Conservation (phyloP, 2,113 vertebrate genomes). For the Periophthalmus modestus region DNA sequence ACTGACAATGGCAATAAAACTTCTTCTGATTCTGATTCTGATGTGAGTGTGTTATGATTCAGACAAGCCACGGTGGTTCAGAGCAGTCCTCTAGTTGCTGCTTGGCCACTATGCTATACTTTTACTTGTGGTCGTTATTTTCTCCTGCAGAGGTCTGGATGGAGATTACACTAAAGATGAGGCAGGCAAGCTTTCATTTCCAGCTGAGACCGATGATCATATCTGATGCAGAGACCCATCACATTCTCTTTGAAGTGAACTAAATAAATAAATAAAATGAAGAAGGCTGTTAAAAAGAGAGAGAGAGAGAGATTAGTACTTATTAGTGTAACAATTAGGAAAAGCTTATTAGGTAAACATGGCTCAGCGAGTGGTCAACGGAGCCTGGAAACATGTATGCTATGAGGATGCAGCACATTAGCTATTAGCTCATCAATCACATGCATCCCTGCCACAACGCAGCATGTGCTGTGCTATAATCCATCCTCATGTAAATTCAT, state of each 20-base stretch:
- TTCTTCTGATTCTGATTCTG: no score
- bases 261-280: background rate
- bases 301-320: background rate
- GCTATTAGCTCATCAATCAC: constrained; percentile 45
- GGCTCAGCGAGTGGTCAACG: constrained; percentile 15
- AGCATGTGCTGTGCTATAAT: constrained; percentile 6
- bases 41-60: constrained; percentile 42
- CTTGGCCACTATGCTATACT: constrained; percentile 22
- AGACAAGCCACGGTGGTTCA: constrained; percentile 27
- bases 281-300: background rate
- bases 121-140: constrained; percentile 9
- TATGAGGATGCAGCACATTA: constrained; percentile 25
- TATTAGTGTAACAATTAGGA: background rate
- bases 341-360: constrained; percentile 4
- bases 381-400: constrained; percentile 39
- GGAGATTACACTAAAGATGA: constrained; percentile 36
- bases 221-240: background rate
- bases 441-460: constrained; percentile 8
- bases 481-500: constrained; percentile 23
- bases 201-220: constrained; percentile 37
- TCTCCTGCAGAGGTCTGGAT: constrained; percentile 1
- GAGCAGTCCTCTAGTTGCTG: constrained; percentile 25
- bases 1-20: no score
- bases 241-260: constrained; percentile 16
- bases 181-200: constrained; percentile 29